A percentile compares a stretch with the other conserved stretches of the same genome.
phyloP scores from a whole-genome alignment of 2,888 invertebrate species.

The Cryptocephalus primarius region DNA sequence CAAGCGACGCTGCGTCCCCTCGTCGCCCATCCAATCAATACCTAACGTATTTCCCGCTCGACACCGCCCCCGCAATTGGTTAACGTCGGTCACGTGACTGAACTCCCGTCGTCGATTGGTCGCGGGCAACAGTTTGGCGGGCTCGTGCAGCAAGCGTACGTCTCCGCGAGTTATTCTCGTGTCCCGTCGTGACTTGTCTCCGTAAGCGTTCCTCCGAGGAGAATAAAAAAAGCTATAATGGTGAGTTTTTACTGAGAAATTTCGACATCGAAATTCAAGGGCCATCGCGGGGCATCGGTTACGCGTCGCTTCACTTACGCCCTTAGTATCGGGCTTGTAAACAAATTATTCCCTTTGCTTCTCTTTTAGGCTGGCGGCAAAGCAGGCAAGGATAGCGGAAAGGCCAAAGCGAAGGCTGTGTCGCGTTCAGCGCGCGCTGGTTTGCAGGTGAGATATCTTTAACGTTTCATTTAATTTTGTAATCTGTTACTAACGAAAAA shows the following conservation, averaged over 20 bases:
- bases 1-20: constrained; percentile 9
- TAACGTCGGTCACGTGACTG: constrained; percentile 31
- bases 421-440: constrained; percentile 98
- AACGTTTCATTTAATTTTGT: not conserved
- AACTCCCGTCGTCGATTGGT: constrained; percentile 12
- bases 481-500: not conserved
- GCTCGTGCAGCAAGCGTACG: not conserved
- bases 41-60: constrained; percentile 12
- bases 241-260: constrained; percentile 28
- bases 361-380: constrained; percentile 94
- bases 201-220: constrained; percentile 15
- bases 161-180: constrained; percentile 5
- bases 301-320: not conserved
- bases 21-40: constrained; percentile 24
- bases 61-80: constrained; percentile 24
- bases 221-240: constrained; percentile 26
- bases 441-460: constrained; percentile 67
- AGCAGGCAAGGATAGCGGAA: constrained; percentile 99
- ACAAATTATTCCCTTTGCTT: not conserved
- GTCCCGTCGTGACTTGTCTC: constrained; percentile 20
- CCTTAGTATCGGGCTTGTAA: not conserved
- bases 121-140: constrained; percentile 25
- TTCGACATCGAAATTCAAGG: constrained; percentile 3
- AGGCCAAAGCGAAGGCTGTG: constrained; percentile 98
- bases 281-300: not conserved